A percentile compares a stretch with the other conserved stretches of the same genome.
phyloP scores from a whole-genome alignment of 2,888 invertebrate species.

The Acrobasis consociella region DNA sequence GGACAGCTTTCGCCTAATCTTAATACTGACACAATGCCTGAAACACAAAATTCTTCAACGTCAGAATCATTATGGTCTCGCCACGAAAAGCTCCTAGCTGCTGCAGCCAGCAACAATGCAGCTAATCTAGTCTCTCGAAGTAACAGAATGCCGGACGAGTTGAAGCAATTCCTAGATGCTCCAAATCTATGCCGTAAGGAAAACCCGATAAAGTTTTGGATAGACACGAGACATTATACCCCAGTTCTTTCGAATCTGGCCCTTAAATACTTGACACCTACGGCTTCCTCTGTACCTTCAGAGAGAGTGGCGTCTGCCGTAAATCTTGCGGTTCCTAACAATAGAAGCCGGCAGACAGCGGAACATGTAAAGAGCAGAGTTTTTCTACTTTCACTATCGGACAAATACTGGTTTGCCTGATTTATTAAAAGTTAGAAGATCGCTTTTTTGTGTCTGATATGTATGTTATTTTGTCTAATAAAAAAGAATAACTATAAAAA shows the following conservation, averaged over 20 bases:
- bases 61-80: no score
- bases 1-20: no score
- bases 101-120: no score
- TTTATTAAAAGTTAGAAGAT: no score
- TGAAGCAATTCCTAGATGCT: constrained; percentile 23
- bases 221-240: constrained; percentile 17
- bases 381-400: not conserved
- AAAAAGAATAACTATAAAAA: no score
- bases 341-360: constrained; percentile 18
- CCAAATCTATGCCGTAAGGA: constrained; percentile 22
- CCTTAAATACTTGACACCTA: constrained; percentile 23
- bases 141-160: not conserved
- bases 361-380: not conserved
- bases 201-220: constrained; percentile 23
- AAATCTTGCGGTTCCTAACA: constrained; percentile 26
- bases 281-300: constrained; percentile 27
- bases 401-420: constrained; percentile 4
- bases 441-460: no score
- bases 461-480: no score
- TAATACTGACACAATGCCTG: no score
- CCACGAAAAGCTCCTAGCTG: no score
- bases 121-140: no score
- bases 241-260: constrained; percentile 16
- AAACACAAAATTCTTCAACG: no score
- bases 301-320: constrained; percentile 28